Evolutionary conservation across 2,888 invertebrate species (phyloP).

Genomic region (Eilema depressum): DNA sequence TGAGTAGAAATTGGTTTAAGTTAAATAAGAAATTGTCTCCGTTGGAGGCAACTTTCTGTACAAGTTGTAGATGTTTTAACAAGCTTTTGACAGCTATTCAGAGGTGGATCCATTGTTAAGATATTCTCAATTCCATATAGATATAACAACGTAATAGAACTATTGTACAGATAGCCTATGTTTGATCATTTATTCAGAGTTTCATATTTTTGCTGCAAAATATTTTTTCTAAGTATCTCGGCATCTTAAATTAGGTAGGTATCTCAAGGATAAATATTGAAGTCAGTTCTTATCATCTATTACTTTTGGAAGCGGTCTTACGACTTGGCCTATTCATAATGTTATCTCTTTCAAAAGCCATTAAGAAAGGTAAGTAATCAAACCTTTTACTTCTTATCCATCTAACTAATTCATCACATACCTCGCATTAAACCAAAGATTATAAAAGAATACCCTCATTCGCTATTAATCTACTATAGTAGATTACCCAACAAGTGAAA

Average conservation of each 20-base stretch:
- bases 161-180: not conserved
- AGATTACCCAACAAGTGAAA: too few relatives aligned
- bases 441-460: conserved; percentile 35
- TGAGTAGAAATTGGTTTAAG: conserved; percentile 53
- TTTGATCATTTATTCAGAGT: not conserved
- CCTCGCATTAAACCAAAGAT: conserved; percentile 29
- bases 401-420: conserved; percentile 31
- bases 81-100: conserved; percentile 29
- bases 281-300: not conserved
- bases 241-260: not conserved
- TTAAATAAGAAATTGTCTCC: conserved; percentile 50
- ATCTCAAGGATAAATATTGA: not conserved
- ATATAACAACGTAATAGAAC: not conserved
- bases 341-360: conserved; percentile 11
- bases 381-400: conserved; percentile 20
- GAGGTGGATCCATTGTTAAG: not conserved
- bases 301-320: not conserved
- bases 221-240: not conserved
- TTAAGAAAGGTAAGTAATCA: conserved; percentile 6
- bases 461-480: conserved; percentile 48
- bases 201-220: not conserved
- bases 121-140: not conserved
- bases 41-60: conserved; percentile 17
- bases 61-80: conserved; percentile 26
- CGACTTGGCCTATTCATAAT: not conserved